phyloP scores from a whole-genome alignment of 2,797 vertebrate species.

The Strix occidentalis region DNA sequence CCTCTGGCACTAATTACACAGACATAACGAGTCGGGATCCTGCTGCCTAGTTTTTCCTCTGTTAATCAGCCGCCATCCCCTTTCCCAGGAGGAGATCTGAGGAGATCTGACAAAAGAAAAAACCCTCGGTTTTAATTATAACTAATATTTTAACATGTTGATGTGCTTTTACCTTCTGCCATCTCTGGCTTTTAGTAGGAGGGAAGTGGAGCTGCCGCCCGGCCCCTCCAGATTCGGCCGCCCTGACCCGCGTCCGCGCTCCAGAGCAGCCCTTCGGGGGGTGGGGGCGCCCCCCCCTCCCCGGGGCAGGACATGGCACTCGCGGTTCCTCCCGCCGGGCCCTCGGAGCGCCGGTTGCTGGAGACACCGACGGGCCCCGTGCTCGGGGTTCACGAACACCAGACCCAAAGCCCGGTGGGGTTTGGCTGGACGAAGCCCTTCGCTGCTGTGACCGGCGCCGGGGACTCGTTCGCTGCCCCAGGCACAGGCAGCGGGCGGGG shows the following conservation, averaged over 20 bases:
- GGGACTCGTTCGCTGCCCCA: background rate
- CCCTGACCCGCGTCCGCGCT: background rate
- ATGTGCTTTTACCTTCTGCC: conserved; percentile 63
- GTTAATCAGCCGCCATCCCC: background rate
- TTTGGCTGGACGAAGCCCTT: background rate
- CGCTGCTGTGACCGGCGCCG: background rate
- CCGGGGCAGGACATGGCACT: accelerated
- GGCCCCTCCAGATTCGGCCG: background rate
- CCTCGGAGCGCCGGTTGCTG: background rate
- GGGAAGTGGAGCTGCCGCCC: background rate
- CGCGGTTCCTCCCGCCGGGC: accelerated
- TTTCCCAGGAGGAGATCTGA: conserved; percentile 48
- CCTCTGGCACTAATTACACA: conserved; percentile 22
- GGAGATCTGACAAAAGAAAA: conserved; percentile 30
- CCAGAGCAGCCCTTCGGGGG: background rate
- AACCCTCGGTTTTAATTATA: conserved; percentile 47
- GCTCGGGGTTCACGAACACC: too few relatives aligned
- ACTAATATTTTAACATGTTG: conserved; percentile 56
- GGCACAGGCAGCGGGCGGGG: background rate
- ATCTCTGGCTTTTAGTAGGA: conserved; percentile 26
- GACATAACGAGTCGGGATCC: background rate
- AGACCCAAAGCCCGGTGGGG: accelerated
- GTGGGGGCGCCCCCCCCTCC: background rate
- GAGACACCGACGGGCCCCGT: background rate
- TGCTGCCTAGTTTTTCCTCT: conserved; percentile 21